Evolutionary conservation across 1,140 invertebrate genomes (phyloP).

Genomic region (Brachystomella parvula): DNA sequence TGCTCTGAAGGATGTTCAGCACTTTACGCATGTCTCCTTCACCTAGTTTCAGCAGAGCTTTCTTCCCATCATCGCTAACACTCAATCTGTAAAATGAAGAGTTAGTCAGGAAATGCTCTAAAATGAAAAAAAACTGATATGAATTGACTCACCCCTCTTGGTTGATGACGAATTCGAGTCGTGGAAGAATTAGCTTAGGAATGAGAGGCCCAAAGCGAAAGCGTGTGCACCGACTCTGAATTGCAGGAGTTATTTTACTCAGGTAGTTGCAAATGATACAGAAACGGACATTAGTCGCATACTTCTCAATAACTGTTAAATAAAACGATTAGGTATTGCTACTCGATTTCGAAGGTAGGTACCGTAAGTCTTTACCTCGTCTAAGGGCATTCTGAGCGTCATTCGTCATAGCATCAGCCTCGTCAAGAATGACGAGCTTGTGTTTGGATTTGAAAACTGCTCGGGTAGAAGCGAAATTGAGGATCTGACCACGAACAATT

Average conservation of each 20-base stretch:
- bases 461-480: conserved; percentile 97
- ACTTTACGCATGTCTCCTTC: conserved; percentile 98
- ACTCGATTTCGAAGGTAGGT: not conserved
- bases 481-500: conserved; percentile 87
- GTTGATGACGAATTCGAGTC: conserved; percentile 75
- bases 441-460: conserved; percentile 89
- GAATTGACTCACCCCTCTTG: conserved; percentile 64
- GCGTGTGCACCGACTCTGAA: conserved; percentile 94
- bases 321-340: not conserved
- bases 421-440: conserved; percentile 96
- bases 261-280: conserved; percentile 99
- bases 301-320: not conserved
- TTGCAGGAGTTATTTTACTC: conserved; percentile 94
- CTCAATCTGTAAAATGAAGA: conserved; percentile 56
- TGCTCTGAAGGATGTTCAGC: conserved; percentile 90
- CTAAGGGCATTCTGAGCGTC: conserved; percentile 98
- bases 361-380: conserved; percentile 60
- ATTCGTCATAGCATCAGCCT: conserved; percentile 99
- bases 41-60: conserved; percentile 80
- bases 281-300: conserved; percentile 92
- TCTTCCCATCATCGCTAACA: conserved; percentile 80
- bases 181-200: conserved; percentile 76
- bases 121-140: conserved; percentile 13
- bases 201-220: conserved; percentile 91
- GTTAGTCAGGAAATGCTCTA: too few relatives aligned